Conservation (phyloP, 2,888 invertebrate species). For the Troides aeacus region DNA sequence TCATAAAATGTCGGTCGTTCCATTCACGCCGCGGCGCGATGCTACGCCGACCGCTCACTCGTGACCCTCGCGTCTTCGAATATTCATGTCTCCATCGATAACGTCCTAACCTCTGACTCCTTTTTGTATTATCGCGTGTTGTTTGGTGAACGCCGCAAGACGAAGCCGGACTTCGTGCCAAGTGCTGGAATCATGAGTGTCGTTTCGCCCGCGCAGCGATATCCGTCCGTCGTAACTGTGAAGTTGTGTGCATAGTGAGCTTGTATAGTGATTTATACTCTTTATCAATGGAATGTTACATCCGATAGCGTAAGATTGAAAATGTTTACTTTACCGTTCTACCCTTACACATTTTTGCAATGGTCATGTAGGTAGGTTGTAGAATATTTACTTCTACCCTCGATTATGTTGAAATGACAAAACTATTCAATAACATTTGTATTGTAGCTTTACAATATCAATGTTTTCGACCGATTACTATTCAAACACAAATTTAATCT, state of each 20-base stretch:
- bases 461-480: neutral
- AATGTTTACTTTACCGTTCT: conserved; percentile 42
- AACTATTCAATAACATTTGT: neutral
- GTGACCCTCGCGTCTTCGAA: conserved; percentile 79
- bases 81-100: conserved; percentile 79
- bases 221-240: conserved; percentile 53
- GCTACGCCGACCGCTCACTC: conserved; percentile 75
- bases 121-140: conserved; percentile 74
- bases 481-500: neutral
- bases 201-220: conserved; percentile 54
- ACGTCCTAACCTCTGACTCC: conserved; percentile 78
- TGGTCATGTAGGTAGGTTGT: neutral
- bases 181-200: conserved; percentile 71
- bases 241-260: conserved; percentile 70
- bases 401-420: neutral
- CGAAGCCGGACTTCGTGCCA: conserved; percentile 66
- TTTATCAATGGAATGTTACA: conserved; percentile 66
- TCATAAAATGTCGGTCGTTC: conserved; percentile 79
- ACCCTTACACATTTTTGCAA: conserved; percentile 6
- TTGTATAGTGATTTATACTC: conserved; percentile 63
- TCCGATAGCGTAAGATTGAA: conserved; percentile 70
- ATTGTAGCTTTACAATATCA: neutral
- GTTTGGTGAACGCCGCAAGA: conserved; percentile 68
- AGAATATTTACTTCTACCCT: conserved; percentile 10
- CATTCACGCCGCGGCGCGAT: conserved; percentile 75